phyloP scores from a whole-genome alignment of 2,113 vertebrate species.

The Thymallus thymallus region DNA sequence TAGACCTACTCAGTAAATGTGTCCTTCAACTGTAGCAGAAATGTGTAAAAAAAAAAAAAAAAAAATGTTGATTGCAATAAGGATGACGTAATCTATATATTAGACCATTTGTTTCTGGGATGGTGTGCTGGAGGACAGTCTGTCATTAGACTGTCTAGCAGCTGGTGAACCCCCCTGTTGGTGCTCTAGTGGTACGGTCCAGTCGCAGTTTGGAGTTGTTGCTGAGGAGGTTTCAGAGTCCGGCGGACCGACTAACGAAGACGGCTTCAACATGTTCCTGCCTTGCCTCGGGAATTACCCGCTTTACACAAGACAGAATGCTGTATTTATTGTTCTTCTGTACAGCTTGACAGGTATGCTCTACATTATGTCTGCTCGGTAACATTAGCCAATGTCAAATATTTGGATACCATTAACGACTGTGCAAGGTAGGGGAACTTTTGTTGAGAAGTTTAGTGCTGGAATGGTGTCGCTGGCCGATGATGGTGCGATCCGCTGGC shows the following conservation, averaged over 20 bases:
- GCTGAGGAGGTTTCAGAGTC: conserved; percentile 74
- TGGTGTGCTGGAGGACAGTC: conserved; percentile 10
- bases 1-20: too few relatives aligned
- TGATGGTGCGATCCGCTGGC: conserved; percentile 49
- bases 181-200: conserved; percentile 72
- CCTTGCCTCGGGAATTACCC: conserved; percentile 53
- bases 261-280: conserved; percentile 50
- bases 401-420: conserved; percentile 33
- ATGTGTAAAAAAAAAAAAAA: too few relatives aligned
- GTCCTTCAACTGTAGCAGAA: too few relatives aligned
- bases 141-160: neutral
- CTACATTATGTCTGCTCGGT: neutral
- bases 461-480: conserved; percentile 28
- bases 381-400: conserved; percentile 30
- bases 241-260: conserved; percentile 35
- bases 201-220: conserved; percentile 73
- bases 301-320: conserved; percentile 34
- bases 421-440: too few relatives aligned
- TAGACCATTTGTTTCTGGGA: conserved; percentile 38
- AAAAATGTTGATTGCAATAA: conserved; percentile 51
- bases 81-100: conserved; percentile 68
- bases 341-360: conserved; percentile 69
- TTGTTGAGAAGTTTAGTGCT: conserved; percentile 12
- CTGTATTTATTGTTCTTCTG: conserved; percentile 53
- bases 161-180: conserved; percentile 52